Conservation (phyloP, 2,888 invertebrate genomes). For the Heliothis peltigera region DNA sequence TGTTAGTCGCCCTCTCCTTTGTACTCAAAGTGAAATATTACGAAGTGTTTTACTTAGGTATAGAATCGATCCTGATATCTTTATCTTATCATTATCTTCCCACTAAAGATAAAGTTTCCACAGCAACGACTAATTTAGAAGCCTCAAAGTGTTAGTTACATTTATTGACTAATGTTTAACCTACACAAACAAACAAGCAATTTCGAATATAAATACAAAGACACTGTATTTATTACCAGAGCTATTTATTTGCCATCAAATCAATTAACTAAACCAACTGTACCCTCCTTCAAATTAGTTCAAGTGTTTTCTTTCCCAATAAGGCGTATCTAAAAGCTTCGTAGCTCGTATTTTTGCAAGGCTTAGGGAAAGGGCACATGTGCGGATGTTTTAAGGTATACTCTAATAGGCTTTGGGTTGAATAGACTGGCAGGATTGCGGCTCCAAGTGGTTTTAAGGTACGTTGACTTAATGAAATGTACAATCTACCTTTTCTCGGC, state of each 20-base stretch:
- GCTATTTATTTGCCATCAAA: slow-evolving; percentile 30
- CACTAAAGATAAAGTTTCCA: no score
- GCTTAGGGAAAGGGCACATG: slow-evolving; percentile 63
- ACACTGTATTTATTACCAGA: not conserved
- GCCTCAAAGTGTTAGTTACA: not conserved
- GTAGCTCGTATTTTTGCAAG: slow-evolving; percentile 56
- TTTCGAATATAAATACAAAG: not conserved
- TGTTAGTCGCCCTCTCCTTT: no score
- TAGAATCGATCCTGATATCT: no score
- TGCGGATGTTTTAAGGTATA: slow-evolving; percentile 70
- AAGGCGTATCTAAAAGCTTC: slow-evolving; percentile 54
- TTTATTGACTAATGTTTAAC: not conserved
- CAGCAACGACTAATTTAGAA: no score
- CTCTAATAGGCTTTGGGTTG: slow-evolving; percentile 74
- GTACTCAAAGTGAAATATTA: no score
- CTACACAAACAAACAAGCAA: not conserved
- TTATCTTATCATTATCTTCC: no score
- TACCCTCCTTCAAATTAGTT: slow-evolving; percentile 33
- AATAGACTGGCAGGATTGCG: slow-evolving; percentile 69
- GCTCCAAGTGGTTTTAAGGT: slow-evolving; percentile 71
- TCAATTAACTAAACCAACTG: slow-evolving; percentile 42
- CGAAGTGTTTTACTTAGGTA: no score
- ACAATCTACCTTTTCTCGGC: slow-evolving; percentile 52
- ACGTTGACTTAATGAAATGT: slow-evolving; percentile 75
- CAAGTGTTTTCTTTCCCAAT: slow-evolving; percentile 65